phyloP scores from a whole-genome alignment of 2,888 invertebrate species.

The Galeopsomyia nigrocyanea region DNA sequence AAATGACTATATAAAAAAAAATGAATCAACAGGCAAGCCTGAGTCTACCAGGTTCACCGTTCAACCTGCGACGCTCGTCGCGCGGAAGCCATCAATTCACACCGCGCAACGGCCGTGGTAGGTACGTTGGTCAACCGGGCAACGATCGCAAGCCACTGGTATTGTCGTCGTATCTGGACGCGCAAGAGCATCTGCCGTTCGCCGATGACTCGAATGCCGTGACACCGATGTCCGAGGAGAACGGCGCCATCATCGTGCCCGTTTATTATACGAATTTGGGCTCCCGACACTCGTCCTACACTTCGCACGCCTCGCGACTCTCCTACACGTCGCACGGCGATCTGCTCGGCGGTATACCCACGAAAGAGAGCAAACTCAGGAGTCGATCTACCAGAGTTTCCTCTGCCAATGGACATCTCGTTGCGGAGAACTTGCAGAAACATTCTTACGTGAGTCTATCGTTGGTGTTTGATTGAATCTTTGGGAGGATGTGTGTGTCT shows the following conservation, averaged over 20 bases:
- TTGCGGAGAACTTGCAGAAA: conserved; percentile 68
- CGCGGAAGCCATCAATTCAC: conserved; percentile 94
- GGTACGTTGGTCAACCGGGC: conserved; percentile 83
- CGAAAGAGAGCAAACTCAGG: conserved; percentile 88
- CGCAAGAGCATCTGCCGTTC: conserved; percentile 95
- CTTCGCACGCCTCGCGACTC: conserved; percentile 92
- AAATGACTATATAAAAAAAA: too few relatives aligned
- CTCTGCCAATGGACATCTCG: conserved; percentile 69
- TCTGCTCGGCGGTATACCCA: conserved; percentile 82
- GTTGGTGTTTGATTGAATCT: too few relatives aligned
- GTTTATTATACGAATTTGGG: conserved; percentile 88
- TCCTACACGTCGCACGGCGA: conserved; percentile 96
- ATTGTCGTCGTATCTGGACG: conserved; percentile 93
- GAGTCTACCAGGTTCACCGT: conserved; percentile 97
- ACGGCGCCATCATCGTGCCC: conserved; percentile 94
- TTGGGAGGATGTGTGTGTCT: too few relatives aligned
- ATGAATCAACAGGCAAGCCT: conserved; percentile 84
- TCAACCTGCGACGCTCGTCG: conserved; percentile 91
- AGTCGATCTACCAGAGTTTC: conserved; percentile 79
- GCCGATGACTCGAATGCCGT: conserved; percentile 98
- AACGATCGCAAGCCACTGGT: conserved; percentile 94
- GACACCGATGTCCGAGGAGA: conserved; percentile 98
- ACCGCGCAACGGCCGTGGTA: conserved; percentile 84
- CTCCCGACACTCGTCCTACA: conserved; percentile 94
- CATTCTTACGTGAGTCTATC: conserved; percentile 74